Evolutionary conservation across 1,140 invertebrate species (phyloP).

Genomic region (Nebria ingens): DNA sequence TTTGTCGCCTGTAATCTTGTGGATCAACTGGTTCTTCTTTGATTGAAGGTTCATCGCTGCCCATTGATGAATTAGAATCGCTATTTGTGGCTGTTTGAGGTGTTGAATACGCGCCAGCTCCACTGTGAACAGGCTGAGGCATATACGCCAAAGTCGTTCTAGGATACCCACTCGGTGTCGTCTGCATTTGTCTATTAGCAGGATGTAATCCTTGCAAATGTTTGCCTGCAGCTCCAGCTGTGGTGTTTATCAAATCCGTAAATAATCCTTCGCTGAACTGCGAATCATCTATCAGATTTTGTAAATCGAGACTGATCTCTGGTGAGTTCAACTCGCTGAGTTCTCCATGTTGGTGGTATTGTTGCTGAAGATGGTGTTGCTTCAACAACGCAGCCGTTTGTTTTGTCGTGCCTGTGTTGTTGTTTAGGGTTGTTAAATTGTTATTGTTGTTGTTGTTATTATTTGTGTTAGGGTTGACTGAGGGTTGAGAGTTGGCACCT

Average conservation of each 20-base stretch:
- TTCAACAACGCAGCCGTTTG: conserved; percentile 31
- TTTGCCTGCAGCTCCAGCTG: conserved; percentile 39
- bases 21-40: conserved; percentile 76
- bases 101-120: conserved; percentile 39
- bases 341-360: conserved; percentile 59
- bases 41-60: conserved; percentile 54
- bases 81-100: conserved; percentile 25
- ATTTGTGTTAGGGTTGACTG: conserved; percentile 27
- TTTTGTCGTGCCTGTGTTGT: conserved; percentile 34
- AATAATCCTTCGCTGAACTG: conserved; percentile 76
- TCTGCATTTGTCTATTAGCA: conserved; percentile 32
- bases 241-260: conserved; percentile 64
- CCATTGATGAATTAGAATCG: conserved; percentile 43
- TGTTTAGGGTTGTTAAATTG: conserved; percentile 29
- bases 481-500: conserved; percentile 12
- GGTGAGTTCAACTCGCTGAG: conserved; percentile 77
- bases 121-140: conserved; percentile 80
- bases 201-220: conserved; percentile 38
- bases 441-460: conserved; percentile 32
- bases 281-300: conserved; percentile 77
- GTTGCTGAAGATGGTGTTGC: conserved; percentile 42
- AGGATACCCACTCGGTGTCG: conserved; percentile 31
- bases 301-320: conserved; percentile 79
- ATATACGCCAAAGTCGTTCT: conserved; percentile 65
- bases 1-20: conserved; percentile 52